Conservation (phyloP, 2,797 vertebrate species). For the Macropus fuliginosus region DNA sequence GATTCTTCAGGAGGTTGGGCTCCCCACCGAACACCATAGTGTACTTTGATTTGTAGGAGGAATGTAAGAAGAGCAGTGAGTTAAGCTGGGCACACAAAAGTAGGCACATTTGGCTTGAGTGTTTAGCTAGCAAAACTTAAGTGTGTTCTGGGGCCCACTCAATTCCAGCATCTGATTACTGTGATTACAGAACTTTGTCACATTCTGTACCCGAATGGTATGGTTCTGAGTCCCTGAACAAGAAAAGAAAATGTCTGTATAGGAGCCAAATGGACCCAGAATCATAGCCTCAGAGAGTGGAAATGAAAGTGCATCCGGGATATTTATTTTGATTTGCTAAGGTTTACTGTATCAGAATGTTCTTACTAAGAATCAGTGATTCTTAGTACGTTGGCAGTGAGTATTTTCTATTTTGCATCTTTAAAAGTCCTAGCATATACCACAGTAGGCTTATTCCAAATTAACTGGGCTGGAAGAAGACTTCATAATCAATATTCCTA, state of each 20-base stretch:
- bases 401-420: background rate
- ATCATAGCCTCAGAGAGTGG: background rate
- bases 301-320: background rate
- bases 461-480: background rate
- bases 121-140: background rate
- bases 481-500: background rate
- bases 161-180: background rate
- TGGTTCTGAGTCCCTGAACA: background rate
- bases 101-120: background rate
- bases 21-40: background rate
- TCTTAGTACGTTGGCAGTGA: background rate
- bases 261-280: background rate
- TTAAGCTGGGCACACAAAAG: background rate
- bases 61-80: background rate
- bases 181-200: background rate
- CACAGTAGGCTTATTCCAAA: background rate
- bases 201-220: background rate
- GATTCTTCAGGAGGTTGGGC: background rate
- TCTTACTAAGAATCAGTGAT: background rate
- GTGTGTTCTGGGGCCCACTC: background rate
- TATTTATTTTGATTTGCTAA: background rate
- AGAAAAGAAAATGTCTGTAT: background rate
- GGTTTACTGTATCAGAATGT: background rate
- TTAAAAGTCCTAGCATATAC: background rate
- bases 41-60: background rate